Base-by-base conservation (phyloP, 2,113 vertebrate species). In the Psammodynastes pulverulentus region DNA sequence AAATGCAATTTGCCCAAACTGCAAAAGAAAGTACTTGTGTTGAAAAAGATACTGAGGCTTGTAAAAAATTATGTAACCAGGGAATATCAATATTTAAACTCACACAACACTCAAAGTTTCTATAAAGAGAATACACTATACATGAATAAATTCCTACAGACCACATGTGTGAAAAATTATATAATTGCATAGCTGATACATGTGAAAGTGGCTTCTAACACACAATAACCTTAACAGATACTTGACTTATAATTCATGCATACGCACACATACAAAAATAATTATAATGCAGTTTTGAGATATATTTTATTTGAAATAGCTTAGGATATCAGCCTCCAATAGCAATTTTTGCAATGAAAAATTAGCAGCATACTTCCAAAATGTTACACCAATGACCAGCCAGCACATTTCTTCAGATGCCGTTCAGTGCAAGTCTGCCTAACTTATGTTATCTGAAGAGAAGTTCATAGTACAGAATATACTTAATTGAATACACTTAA, bases 31-130 rank as follows among this genome's bases (percentile, higher is more conserved):
- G 79, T 90, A 94, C 0, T 49, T 3, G 2, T 26, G 19, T 10
- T 93, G 34, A 53, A 94, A 94, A 53, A 90, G 87, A 51, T 86
- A 58, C 34, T 88, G 51, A 51, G 51, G 24, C 53, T 86, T 94
- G 90, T n/a, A 95, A 26, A 92, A 94, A 87, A 93, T 13, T 87
- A 0, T 92, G 52, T 84, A 89, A 89, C 34, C n/a, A 52, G 89
- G 90, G 17, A 23, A 10, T 34, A 29, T 84, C 87, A 62, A 86
- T 34, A 53, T 15, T 90, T 92, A 84, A 92, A 92, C 17, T 51
- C 93, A 92, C 86, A 72, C 72, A 94, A 62, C 26, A 88, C 51
- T 88, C 87, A 56, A 94, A 9, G 49, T 17, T 51, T 67, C 8
- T 34, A 7, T 7, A 19, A 89, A 58, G 46, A 43, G 24, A 84